Evolutionary conservation across 2,113 vertebrate genomes (phyloP).

Genomic region (Lepus europaeus): DNA sequence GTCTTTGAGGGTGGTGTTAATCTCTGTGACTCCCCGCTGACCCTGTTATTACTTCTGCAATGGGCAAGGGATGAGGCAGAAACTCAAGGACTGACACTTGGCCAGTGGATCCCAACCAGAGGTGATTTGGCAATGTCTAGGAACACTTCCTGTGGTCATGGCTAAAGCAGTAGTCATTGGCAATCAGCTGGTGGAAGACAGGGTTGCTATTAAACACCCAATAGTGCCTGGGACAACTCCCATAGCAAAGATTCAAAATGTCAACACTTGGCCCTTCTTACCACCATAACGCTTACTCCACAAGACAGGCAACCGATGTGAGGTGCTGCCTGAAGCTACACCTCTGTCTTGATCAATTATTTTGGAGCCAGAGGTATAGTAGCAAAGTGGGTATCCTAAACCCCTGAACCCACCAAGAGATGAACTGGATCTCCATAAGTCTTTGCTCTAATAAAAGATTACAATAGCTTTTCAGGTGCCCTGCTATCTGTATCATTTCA

Average conservation of each 20-base stretch:
- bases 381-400: background rate
- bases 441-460: conserved; percentile 15
- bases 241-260: background rate
- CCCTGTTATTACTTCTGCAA: background rate
- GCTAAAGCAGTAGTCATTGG: background rate
- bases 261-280: background rate
- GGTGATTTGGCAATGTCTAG: background rate
- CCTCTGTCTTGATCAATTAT: background rate
- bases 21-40: background rate
- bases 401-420: background rate
- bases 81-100: background rate
- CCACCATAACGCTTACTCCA: background rate
- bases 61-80: background rate
- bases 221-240: background rate
- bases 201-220: background rate
- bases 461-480: background rate
- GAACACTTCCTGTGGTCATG: background rate
- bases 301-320: background rate
- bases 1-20: background rate
- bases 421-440: background rate
- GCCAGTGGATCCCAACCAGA: background rate
- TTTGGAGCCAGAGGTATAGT: background rate
- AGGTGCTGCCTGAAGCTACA: background rate
- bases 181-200: background rate
- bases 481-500: background rate